Percentiles rank a stretch among this genome's conserved stretches.
Conservation (phyloP, 2,113 vertebrate genomes). For the Cercocebus atys region DNA sequence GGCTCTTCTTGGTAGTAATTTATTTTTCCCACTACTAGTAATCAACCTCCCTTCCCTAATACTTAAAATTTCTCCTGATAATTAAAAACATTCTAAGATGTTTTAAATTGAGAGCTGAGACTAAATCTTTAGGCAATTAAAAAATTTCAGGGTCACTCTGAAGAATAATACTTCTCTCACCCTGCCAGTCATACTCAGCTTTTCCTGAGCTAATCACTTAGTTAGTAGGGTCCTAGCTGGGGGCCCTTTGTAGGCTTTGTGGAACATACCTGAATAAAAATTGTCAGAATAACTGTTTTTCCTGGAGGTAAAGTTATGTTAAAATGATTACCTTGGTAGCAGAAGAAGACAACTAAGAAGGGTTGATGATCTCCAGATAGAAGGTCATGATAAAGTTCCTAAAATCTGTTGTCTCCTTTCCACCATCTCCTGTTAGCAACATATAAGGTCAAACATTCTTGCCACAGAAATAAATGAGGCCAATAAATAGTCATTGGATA, state of each 20-base stretch:
- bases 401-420: not conserved
- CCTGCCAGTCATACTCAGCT: not conserved
- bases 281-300: not conserved
- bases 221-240: not conserved
- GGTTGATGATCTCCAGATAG: not conserved
- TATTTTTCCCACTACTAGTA: not conserved
- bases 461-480: not conserved
- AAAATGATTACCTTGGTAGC: not conserved
- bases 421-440: not conserved
- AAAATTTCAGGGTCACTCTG: not conserved
- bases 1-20: not conserved
- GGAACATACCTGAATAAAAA: not conserved
- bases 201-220: not conserved
- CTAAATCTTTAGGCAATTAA: not conserved
- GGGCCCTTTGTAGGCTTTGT: not conserved
- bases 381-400: not conserved
- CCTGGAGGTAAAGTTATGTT: not conserved
- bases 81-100: slow-evolving; percentile 2
- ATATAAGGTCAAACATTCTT: not conserved
- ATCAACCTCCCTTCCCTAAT: not conserved
- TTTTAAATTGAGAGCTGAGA: not conserved
- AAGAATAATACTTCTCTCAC: not conserved
- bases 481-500: not conserved
- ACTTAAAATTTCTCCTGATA: not conserved
- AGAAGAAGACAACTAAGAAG: not conserved